Evolutionary conservation across 2,113 vertebrate species (phyloP).

Genomic region (Isichthys henryi): DNA sequence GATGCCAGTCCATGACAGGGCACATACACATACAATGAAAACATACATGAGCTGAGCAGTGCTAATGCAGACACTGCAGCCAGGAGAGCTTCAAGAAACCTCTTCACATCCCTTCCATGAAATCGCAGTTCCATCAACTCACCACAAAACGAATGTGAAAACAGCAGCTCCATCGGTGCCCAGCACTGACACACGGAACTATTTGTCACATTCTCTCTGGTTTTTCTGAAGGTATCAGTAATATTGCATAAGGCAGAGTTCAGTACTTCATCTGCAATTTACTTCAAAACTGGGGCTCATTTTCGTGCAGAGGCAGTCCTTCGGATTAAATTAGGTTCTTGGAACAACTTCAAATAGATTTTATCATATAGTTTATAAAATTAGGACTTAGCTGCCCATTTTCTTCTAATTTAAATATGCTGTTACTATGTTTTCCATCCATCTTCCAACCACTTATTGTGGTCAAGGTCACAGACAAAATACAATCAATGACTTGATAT

Average conservation of each 20-base stretch:
- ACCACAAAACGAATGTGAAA: slow-evolving; percentile 23
- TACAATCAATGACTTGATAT: not conserved
- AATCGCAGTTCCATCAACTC: not conserved
- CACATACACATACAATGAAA: not conserved
- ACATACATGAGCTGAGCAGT: not conserved
- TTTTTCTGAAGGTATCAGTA: not conserved
- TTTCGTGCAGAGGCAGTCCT: not conserved
- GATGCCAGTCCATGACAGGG: not conserved
- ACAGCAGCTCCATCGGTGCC: slow-evolving; percentile 51
- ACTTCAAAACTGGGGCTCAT: not conserved
- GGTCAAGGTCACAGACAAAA: not conserved
- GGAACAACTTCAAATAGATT: not conserved
- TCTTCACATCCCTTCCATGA: not conserved
- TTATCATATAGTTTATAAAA: not conserved
- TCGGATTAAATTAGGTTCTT: not conserved
- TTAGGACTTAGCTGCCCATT: not conserved
- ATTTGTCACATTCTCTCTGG: not conserved
- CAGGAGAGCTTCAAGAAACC: not conserved
- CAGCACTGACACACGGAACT: slow-evolving; percentile 50
- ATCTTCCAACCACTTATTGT: not conserved
- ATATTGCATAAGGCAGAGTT: not conserved
- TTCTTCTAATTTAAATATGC: not conserved
- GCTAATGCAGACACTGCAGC: not conserved
- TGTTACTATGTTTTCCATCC: not conserved
- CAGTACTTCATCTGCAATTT: not conserved